phyloP scores from a whole-genome alignment of 2,797 vertebrate genomes.

The Spheniscus humboldti region DNA sequence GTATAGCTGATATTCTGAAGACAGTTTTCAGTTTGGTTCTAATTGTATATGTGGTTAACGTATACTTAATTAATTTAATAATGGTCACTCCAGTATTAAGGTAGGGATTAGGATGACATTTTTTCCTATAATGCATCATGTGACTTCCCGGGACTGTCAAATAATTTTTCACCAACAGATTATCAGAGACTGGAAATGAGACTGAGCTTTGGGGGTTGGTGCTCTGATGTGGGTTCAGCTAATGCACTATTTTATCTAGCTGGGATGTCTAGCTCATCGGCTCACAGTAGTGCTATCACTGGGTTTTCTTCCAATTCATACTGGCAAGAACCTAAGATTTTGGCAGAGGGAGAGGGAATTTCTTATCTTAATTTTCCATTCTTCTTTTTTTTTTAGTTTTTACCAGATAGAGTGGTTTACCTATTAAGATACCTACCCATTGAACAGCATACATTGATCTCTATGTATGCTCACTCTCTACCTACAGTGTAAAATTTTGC shows the following conservation, averaged over 20 bases:
- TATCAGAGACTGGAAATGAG: slow-evolving; percentile 20
- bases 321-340: background rate
- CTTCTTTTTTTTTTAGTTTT: background rate
- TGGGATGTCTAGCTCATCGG: background rate
- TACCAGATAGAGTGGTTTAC: background rate
- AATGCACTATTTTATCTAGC: background rate
- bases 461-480: background rate
- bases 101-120: background rate
- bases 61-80: slow-evolving; percentile 20
- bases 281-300: background rate
- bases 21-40: background rate
- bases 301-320: background rate
- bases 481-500: background rate
- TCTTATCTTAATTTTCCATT: background rate
- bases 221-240: background rate
- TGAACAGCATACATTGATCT: background rate
- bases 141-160: slow-evolving; percentile 9
- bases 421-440: background rate
- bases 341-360: background rate
- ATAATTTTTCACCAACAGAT: background rate
- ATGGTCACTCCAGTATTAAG: background rate
- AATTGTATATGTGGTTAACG: background rate
- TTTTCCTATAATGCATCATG: background rate
- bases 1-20: background rate
- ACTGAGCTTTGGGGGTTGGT: background rate